Percentiles rank a stretch among this genome's conserved stretches.
These are phyloP conservation scores for Nerophis ophidion DNA, from an alignment of 2,113 vertebrate genomes.

Conservation along the genomic window DNA sequence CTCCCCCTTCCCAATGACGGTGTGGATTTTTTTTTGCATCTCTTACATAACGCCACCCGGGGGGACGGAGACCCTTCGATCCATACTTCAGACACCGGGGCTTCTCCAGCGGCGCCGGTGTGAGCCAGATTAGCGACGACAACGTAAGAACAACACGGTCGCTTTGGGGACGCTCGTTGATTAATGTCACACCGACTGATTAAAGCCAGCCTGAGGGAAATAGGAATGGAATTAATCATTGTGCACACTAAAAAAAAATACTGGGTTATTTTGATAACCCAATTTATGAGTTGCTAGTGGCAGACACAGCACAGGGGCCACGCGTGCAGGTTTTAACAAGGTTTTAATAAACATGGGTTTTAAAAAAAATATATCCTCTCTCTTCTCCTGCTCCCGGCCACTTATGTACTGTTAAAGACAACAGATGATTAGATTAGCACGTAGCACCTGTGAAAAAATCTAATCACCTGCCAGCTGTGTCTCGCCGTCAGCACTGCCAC, in stretches of 20 bases:
- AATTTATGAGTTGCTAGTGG: too few relatives aligned
- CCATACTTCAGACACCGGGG: constrained; percentile 57
- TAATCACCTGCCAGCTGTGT: too few relatives aligned
- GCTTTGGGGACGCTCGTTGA: constrained; percentile 38
- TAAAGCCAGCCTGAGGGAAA: constrained; percentile 56
- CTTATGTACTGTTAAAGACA: too few relatives aligned
- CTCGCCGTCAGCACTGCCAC: too few relatives aligned
- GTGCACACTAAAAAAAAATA: neutral
- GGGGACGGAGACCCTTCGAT: constrained; percentile 57
- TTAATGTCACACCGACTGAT: constrained; percentile 57
- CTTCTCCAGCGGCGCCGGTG: constrained; percentile 29
- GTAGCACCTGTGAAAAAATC: too few relatives aligned
- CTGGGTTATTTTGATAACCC: neutral
- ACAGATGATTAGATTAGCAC: too few relatives aligned
- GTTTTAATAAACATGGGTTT: too few relatives aligned
- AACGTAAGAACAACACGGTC: constrained; percentile 41
- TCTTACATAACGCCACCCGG: constrained; percentile 54
- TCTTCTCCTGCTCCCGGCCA: too few relatives aligned
- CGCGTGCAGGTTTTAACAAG: too few relatives aligned
- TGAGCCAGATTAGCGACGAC: constrained; percentile 27
- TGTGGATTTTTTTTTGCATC: constrained; percentile 46
- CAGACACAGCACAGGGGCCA: too few relatives aligned
- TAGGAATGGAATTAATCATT: constrained; percentile 54
- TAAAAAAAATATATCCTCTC: too few relatives aligned
- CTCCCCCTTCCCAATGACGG: constrained; percentile 33